Base-by-base conservation (phyloP, 2,888 invertebrate genomes). In the Drosophila rellima region DNA sequence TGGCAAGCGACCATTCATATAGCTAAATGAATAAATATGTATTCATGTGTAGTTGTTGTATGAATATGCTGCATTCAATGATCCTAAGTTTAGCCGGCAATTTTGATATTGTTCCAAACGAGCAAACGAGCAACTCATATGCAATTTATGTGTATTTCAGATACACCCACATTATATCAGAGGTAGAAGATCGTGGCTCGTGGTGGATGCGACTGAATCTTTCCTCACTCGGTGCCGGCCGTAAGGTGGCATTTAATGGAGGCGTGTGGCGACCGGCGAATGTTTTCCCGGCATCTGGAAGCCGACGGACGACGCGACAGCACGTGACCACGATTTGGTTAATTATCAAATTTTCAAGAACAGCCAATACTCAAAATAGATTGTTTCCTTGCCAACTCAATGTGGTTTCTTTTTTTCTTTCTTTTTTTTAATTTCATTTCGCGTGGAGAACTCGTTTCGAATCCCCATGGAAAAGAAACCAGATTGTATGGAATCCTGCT, bases 321-420 rank as follows among this genome's bases (percentile, higher is more conserved):
- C 82, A 88, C 82, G 82, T 82, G 82, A 82, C 67, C 70, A 79
- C 80, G 54, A 66, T 59, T 55, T 51, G 65, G 45, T 73, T 73
- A 88, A 88, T 82, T 85, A 82, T 59, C 65, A 80, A 44, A 70
- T 79, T 88, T 82, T 82, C 88, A 82, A 82, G 82, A 82, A 66
- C 82, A 82, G 65, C 54, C 55, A 52, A 54, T 37, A 63, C 40
- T 50, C 40, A 33, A 57, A 63, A 57, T 63, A 57, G 63, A 57
- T 42, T 26, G 17, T 57, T 29, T 47, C 11, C 11, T 3, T 45
- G 56, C 45, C 47, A 47, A 44, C 26, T 26, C 10, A 56, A 56
- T 44, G 33, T 23, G 55, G 54, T 6, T 56, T 37, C 13, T 5
- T n/a, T 42, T 13, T 15, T 15, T 15, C 4, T 55, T 66, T 15